A percentile compares a stretch with the other conserved stretches of the same genome.
Conservation (phyloP, 2,113 vertebrate species). For the Natator depressus region DNA sequence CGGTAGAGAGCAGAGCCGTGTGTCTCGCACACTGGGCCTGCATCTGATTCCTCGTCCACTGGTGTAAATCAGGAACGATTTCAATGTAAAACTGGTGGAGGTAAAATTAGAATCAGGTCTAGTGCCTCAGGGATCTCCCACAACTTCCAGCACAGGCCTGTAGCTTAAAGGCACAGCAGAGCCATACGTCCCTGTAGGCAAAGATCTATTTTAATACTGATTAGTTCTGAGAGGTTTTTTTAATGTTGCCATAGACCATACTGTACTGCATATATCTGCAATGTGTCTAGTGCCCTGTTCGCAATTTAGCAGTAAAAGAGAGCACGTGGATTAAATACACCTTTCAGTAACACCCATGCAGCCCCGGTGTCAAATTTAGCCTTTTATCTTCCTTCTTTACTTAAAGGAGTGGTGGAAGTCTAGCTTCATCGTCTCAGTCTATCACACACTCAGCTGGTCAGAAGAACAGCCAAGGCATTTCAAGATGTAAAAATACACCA, state of each 20-base stretch:
- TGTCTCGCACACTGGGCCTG: background rate
- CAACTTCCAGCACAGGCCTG: background rate
- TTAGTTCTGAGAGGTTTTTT: background rate
- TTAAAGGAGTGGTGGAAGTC: conserved; percentile 7
- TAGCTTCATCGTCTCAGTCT: background rate
- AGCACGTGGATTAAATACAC: background rate
- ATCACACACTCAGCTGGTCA: conserved; percentile 35
- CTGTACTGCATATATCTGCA: background rate
- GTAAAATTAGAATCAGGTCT: background rate
- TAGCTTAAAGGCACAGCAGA: background rate
- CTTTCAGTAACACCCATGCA: background rate
- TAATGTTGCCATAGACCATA: background rate
- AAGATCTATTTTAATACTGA: background rate
- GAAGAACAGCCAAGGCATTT: conserved; percentile 42
- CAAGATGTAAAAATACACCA: conserved; percentile 38
- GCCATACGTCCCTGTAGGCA: background rate
- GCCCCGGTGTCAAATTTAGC: background rate
- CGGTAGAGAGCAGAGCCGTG: background rate
- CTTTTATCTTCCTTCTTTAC: background rate
- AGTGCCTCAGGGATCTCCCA: background rate
- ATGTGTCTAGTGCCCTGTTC: background rate
- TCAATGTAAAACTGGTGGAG: background rate
- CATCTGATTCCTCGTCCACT: background rate
- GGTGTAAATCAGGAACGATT: background rate
- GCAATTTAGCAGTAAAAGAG: background rate